A percentile compares a stretch with the other conserved stretches of the same genome.
Conservation (phyloP, 2,888 invertebrate genomes). For the Synergus japonicus region DNA sequence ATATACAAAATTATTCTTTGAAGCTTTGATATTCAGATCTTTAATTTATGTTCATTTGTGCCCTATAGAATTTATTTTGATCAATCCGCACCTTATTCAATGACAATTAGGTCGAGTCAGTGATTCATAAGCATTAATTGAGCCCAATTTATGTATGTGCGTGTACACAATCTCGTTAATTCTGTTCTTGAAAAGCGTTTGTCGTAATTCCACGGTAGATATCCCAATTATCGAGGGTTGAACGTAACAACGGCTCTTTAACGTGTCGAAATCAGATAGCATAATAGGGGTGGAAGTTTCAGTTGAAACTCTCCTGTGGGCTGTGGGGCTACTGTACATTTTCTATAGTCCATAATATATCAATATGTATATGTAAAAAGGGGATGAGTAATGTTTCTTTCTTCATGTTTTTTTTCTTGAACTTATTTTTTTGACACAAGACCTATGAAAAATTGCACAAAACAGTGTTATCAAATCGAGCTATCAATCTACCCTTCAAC, state of each 20-base stretch:
- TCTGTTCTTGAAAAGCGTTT: constrained; percentile 40
- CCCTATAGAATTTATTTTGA: constrained; percentile 35
- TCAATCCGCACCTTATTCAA: constrained; percentile 35
- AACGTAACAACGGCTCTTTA: constrained; percentile 56
- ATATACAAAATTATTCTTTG: constrained; percentile 1
- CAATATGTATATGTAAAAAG: neutral
- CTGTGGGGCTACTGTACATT: neutral
- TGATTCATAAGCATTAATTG: constrained; percentile 39
- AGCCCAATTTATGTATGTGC: constrained; percentile 27
- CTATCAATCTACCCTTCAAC: constrained; percentile 49
- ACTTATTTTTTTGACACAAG: constrained; percentile 36
- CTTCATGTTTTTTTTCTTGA: constrained; percentile 35
- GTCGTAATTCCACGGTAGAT: constrained; percentile 51
- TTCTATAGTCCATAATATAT: neutral
- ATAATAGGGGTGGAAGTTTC: constrained; percentile 54
- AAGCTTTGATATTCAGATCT: constrained; percentile 4
- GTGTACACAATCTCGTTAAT: constrained; percentile 40
- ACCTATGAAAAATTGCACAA: constrained; percentile 49
- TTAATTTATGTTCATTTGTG: constrained; percentile 16
- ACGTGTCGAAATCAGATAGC: constrained; percentile 64
- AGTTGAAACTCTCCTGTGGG: constrained; percentile 27
- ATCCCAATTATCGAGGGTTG: constrained; percentile 60
- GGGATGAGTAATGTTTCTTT: neutral
- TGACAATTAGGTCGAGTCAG: constrained; percentile 39
- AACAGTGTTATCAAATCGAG: constrained; percentile 50